Evolutionary conservation across 2,888 invertebrate genomes (phyloP), one percentile per base, ranked within the genome.

Genomic region (Scelioninae gen. 1): DNA sequence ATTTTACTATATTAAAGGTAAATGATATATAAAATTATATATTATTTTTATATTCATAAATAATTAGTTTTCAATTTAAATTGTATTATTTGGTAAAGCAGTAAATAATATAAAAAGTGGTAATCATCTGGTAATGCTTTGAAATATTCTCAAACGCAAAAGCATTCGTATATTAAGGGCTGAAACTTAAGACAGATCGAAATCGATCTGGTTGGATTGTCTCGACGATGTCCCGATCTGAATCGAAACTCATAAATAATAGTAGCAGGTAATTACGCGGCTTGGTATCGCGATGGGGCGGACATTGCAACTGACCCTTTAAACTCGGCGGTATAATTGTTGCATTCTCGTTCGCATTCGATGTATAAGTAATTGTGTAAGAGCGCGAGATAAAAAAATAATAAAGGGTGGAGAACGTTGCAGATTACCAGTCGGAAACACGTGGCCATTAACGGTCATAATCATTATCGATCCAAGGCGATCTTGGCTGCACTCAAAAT

Each of bases 371-470:
- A 82, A 82, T 82, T 82, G 77, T 53, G 68, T 55, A 65, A 81
- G 69, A 81, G 69, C 38, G 82, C 77, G 72, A 77, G 66, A 82
- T 71, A 72, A 72, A 76, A 82, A n/a, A 43, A 68, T 71, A 74
- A 74, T 62, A 56, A 72, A 63, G 71, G 71, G 49, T 55, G 53
- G 62, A 45, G 58, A 55, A 29, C 66, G 23, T 43, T 45, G 63
- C 43, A 77, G 74, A 74, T 74, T 63, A 47, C 78, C 82, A 82
- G 78, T 85, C 86, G 86, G 88, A 88, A 88, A 89, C 89, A 90
- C 90, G 88, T 89, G 88, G 90, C 90, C 90, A 91, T 90, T 90
- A 90, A 88, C 88, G 88, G 90, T 89, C 88, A 90, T 90, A 91
- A 90, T 89, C 90, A 91, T 90, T 90, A 91, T 88, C 89, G 89